Percentiles rank a stretch among this genome's conserved stretches.
Conservation (phyloP, 2,113 vertebrate species). For the Jaculus jaculus region DNA sequence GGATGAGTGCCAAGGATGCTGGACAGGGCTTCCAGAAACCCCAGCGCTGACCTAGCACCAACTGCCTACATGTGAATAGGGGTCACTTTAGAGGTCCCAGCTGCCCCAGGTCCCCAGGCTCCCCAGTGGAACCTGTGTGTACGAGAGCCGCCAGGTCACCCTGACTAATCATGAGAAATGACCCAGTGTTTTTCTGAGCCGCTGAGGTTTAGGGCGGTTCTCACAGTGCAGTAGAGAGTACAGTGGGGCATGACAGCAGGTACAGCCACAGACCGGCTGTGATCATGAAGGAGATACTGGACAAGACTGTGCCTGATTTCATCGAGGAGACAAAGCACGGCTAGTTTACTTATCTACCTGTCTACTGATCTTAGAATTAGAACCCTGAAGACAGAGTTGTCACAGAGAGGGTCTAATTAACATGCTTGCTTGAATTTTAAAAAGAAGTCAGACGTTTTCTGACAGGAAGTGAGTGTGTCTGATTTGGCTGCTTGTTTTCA, state of each 20-base stretch:
- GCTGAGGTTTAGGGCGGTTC: background rate
- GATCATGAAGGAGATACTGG: background rate
- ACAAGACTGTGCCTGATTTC: background rate
- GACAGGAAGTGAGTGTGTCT: slow-evolving; percentile 54
- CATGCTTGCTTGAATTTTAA: slow-evolving; percentile 41
- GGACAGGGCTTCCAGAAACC: background rate
- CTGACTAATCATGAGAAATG: background rate
- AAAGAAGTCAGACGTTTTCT: slow-evolving; percentile 55
- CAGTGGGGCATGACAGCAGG: background rate
- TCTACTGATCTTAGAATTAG: slow-evolving; percentile 34
- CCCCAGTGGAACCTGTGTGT: background rate
- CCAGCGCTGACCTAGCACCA: background rate
- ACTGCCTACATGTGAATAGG: background rate
- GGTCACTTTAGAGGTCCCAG: background rate
- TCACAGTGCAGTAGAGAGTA: background rate
- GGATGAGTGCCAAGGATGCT: background rate
- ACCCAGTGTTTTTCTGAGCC: background rate
- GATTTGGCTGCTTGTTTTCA: slow-evolving; percentile 49
- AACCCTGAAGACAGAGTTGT: slow-evolving; percentile 55
- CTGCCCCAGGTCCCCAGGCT: background rate
- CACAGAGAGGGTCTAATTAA: slow-evolving; percentile 42
- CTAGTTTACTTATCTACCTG: slow-evolving; percentile 46
- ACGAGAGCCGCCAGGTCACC: background rate
- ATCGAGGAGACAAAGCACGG: slow-evolving; percentile 21
- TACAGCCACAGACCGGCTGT: background rate